Percentiles rank a stretch among this genome's conserved stretches.
Evolutionary conservation across 23 tunicate species (phyloP).

Genomic region (Diplosoma virens): DNA sequence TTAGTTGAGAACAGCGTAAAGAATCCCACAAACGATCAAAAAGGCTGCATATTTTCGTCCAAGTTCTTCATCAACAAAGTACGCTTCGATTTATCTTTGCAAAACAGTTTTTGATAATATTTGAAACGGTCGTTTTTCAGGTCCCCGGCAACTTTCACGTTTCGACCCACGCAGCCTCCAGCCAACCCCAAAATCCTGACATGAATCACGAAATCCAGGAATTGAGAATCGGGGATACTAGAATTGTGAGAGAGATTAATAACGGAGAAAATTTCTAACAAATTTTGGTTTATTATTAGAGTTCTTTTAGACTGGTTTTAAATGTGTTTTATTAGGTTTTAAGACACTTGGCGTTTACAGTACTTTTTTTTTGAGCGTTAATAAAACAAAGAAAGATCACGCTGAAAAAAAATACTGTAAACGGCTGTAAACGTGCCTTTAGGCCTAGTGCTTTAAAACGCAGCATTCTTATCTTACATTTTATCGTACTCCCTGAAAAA

Average conservation of each 20-base stretch:
- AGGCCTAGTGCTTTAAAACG: too few relatives aligned
- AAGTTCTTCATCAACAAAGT: conserved; percentile 87
- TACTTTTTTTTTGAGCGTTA: too few relatives aligned
- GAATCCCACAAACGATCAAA: conserved; percentile 66
- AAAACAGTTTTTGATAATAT: not conserved
- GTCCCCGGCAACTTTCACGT: conserved; percentile 99
- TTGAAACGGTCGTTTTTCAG: conserved; percentile 22
- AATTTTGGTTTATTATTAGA: too few relatives aligned
- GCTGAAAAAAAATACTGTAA: too few relatives aligned
- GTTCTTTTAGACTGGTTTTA: too few relatives aligned
- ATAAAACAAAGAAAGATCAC: too few relatives aligned
- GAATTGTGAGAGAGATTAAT: conserved; percentile 14
- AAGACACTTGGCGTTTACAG: too few relatives aligned
- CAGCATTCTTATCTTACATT: too few relatives aligned
- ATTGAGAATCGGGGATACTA: conserved; percentile 84
- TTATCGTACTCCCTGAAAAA: too few relatives aligned
- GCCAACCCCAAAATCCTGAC: conserved; percentile 94
- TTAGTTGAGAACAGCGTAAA: conserved; percentile 89
- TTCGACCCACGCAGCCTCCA: conserved; percentile 86
- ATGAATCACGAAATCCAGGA: conserved; percentile 96
- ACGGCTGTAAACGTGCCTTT: too few relatives aligned
- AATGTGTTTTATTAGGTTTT: too few relatives aligned
- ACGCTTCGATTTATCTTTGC: not conserved
- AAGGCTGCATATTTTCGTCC: conserved; percentile 86
- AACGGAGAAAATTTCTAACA: too few relatives aligned